Conservation (phyloP, 1,140 invertebrate genomes). For the Pseudomyrmex concolor region DNA sequence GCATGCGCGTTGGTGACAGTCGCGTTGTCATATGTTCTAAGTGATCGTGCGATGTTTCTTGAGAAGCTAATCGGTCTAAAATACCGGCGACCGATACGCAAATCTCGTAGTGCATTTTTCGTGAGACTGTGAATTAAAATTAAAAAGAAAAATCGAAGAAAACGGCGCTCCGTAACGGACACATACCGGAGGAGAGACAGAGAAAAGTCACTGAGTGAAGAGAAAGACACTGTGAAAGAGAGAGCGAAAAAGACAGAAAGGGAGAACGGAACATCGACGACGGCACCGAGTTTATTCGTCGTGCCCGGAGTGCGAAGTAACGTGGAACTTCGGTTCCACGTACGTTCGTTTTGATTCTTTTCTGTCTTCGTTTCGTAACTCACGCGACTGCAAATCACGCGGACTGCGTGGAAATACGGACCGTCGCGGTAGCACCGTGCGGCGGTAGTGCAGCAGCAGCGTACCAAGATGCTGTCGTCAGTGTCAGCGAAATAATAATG, state of each 20-base stretch:
- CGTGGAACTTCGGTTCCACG: slow-evolving; percentile 72
- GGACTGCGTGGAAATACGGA: slow-evolving; percentile 41
- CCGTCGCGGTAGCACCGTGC: slow-evolving; percentile 73
- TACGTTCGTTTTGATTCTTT: slow-evolving; percentile 10
- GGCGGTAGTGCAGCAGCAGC: slow-evolving; percentile 79
- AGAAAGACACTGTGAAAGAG: slow-evolving; percentile 19
- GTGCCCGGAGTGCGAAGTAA: slow-evolving; percentile 63
- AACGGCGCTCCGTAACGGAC: slow-evolving; percentile 33
- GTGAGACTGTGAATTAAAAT: slow-evolving; percentile 70
- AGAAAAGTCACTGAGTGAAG: neutral
- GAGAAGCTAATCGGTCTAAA: slow-evolving; percentile 52
- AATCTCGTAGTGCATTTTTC: slow-evolving; percentile 54
- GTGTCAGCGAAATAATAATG: slow-evolving; percentile 85
- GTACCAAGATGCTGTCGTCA: slow-evolving; percentile 84
- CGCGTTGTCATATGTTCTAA: slow-evolving; percentile 74
- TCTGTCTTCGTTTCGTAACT: neutral
- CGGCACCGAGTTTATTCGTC: slow-evolving; percentile 31
- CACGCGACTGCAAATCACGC: slow-evolving; percentile 39
- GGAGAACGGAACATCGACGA: slow-evolving; percentile 59
- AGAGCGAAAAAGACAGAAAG: slow-evolving; percentile 13
- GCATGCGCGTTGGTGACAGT: slow-evolving; percentile 77
- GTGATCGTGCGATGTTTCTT: slow-evolving; percentile 77
- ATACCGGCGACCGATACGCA: slow-evolving; percentile 48
- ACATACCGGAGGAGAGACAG: slow-evolving; percentile 4
- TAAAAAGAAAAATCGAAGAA: slow-evolving; percentile 52